Base-by-base conservation (phyloP, 2,113 vertebrate species). In the Odocoileus virginianus region DNA sequence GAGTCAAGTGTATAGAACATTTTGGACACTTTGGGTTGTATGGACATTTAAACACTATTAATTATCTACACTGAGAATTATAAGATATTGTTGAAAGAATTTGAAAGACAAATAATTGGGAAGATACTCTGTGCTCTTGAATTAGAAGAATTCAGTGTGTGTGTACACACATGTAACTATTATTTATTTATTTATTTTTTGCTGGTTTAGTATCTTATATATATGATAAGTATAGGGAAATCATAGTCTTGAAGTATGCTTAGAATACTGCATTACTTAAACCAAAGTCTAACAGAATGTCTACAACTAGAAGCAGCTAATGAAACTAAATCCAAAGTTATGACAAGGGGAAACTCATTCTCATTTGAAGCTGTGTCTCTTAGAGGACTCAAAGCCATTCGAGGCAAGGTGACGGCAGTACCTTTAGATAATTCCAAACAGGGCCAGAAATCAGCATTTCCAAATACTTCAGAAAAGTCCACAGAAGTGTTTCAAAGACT, bases 241-340 rank as follows among this genome's bases (percentile, higher is more conserved):
- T 89, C 82, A 95, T 17, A 95, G 52, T 67, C 57, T 83, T 91
- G 67, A 82, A 54, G 60, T 55, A 96, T 58, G 96, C 61, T 47
- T 55, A 91, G 36, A 96, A 92, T 94, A 93, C 94, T 96, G 30
- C 23, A 57, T 94, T 88, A 89, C 83, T 94, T 64, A 94, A 92
- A 54, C 55, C 64, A 97, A 52, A 94, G 83, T 78, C 96, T 95
- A 95, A 97, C 89, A 96, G 87, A 94, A 87, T 81, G 82, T 79
- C 71, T 96, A 67, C 87, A 60, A 60, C 60, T 78, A 47, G 79
- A 87, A 81, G 60, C 90, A 81, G 87, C 50, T 87, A 52, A 71
- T 64, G 58, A 67, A 82, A 82, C 52, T 15, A 87, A 94, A 91
- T 54, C 28, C 52, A 94, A 71, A 74, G 43, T 87, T 76, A 84